These are phyloP conservation scores for Loris lydekkerianus DNA, from an alignment of 2,797 vertebrate genomes.

Conservation along the genomic window DNA sequence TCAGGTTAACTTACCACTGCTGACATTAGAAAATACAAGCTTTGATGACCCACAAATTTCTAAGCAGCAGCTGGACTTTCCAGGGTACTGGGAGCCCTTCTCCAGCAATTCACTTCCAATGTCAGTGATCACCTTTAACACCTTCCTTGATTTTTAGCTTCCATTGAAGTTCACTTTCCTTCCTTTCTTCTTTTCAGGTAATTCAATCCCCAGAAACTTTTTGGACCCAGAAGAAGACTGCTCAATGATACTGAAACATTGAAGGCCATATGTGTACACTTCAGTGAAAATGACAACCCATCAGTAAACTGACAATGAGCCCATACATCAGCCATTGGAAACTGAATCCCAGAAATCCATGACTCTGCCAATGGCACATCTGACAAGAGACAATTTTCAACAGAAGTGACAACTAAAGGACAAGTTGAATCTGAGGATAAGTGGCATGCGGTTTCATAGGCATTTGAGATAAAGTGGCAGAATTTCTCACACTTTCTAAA, in stretches of 20 bases:
- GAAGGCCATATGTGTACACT: no score
- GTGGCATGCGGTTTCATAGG: background rate
- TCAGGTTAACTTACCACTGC: background rate
- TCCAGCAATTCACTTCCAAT: background rate
- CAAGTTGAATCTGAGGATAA: background rate
- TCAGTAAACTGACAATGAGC: background rate
- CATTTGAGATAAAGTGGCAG: background rate
- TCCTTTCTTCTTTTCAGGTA: background rate
- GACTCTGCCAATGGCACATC: rapidly evolving
- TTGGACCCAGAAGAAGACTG: background rate
- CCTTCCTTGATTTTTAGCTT: background rate
- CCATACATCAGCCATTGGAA: background rate
- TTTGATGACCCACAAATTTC: background rate
- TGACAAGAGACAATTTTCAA: background rate
- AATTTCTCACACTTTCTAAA: background rate
- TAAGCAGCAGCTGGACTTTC: background rate
- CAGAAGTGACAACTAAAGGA: background rate
- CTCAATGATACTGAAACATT: background rate
- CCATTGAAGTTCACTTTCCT: background rate
- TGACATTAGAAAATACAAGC: background rate
- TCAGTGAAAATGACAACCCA: background rate
- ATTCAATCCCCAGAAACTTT: background rate
- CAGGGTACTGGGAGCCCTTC: background rate
- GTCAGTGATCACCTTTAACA: background rate
- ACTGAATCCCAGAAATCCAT: background rate